phyloP scores from a whole-genome alignment of 2,797 vertebrate species.

The Brachymystax lenok region DNA sequence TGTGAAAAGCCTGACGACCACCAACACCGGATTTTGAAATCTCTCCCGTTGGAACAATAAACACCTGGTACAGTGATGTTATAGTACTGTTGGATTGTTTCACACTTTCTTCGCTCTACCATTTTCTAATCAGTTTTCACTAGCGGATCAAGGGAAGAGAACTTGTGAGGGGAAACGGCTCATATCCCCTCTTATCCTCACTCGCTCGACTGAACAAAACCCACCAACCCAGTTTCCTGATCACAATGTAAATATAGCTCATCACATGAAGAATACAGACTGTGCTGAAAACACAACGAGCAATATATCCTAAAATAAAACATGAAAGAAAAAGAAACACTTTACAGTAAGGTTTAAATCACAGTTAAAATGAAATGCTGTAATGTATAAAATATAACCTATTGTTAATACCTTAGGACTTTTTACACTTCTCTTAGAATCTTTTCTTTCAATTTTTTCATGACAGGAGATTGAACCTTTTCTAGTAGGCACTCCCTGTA shows the following conservation, averaged over 20 bases:
- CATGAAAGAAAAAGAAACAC: neutral
- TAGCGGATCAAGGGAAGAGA: slow-evolving; percentile 24
- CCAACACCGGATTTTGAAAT: slow-evolving; percentile 48
- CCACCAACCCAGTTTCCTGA: neutral
- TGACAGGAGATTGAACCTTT: neutral
- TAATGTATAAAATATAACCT: neutral
- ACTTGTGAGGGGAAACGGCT: neutral
- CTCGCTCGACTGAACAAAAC: too few relatives aligned
- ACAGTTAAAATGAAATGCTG: neutral
- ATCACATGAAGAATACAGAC: too few relatives aligned
- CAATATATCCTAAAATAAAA: neutral
- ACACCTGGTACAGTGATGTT: slow-evolving; percentile 36
- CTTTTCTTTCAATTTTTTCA: neutral
- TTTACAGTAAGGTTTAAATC: neutral
- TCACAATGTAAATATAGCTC: neutral
- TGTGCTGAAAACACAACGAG: too few relatives aligned
- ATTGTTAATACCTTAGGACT: neutral
- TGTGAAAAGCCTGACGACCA: slow-evolving; percentile 49
- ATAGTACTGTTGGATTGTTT: slow-evolving; percentile 21
- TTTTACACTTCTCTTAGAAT: neutral
- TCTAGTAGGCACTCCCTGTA: slow-evolving; percentile 24
- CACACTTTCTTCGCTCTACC: slow-evolving; percentile 39
- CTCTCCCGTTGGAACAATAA: slow-evolving; percentile 45
- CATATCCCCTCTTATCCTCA: too few relatives aligned
- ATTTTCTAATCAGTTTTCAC: slow-evolving; percentile 44